phyloP scores from a whole-genome alignment of 2,888 invertebrate species.

The Tetrapedia diversipes region DNA sequence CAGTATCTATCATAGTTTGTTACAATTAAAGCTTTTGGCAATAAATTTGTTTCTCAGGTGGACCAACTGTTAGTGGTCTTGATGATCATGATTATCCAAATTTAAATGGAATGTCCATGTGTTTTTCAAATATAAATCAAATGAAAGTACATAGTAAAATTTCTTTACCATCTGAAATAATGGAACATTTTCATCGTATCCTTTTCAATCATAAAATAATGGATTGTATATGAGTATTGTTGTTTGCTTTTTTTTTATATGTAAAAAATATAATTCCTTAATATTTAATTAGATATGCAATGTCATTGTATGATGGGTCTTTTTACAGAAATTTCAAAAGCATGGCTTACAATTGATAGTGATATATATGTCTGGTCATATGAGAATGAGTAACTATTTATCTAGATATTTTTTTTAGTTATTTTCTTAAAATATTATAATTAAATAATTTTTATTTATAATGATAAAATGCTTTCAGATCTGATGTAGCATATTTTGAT shows the following conservation, averaged over 20 bases:
- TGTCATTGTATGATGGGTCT: slow-evolving; percentile 98
- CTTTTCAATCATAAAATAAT: slow-evolving; percentile 82
- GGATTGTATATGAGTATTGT: slow-evolving; percentile 9
- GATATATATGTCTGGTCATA: slow-evolving; percentile 99
- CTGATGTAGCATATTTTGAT: slow-evolving; percentile 98
- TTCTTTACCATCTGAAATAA: slow-evolving; percentile 95
- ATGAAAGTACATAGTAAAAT: slow-evolving; percentile 92
- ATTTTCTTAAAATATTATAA: neutral
- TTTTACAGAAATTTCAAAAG: slow-evolving; percentile 97
- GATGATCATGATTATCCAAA: slow-evolving; percentile 96
- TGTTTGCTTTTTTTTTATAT: neutral
- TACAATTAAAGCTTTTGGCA: neutral
- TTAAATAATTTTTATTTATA: slow-evolving; percentile 15
- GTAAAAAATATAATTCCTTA: slow-evolving; percentile 16
- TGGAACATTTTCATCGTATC: slow-evolving; percentile 98
- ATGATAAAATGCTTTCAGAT: slow-evolving; percentile 82
- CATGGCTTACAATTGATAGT: slow-evolving; percentile 98
- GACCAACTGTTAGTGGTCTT: slow-evolving; percentile 94
- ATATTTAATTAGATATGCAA: slow-evolving; percentile 90
- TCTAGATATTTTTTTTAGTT: neutral
- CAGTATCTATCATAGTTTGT: too few species aligned
- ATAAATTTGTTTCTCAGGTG: slow-evolving; percentile 83
- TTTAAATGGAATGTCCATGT: slow-evolving; percentile 88
- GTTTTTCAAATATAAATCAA: slow-evolving; percentile 88
- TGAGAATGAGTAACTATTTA: slow-evolving; percentile 88